These are phyloP conservation scores for Montipora capitata DNA, from an alignment of 92 coral and sea anemone species.

Conservation along the genomic window DNA sequence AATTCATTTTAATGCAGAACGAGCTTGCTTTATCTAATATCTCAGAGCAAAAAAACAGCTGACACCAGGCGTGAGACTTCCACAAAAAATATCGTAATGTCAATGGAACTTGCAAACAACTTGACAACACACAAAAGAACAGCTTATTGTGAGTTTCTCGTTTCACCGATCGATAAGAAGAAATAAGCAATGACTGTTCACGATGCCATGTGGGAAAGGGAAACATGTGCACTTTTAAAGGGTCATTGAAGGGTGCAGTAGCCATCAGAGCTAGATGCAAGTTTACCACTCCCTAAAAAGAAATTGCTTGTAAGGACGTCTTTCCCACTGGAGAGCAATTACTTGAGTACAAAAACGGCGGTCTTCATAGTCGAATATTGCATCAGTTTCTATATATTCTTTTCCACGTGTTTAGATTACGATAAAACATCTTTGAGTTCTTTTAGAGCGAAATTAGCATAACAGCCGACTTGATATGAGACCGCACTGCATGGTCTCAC, in stretches of 20 bases:
- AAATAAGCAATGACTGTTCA: conserved; percentile 7
- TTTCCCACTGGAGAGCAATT: neutral
- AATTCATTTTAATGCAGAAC: conserved; percentile 5
- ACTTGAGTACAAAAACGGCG: neutral
- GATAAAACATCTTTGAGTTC: neutral
- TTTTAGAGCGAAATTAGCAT: conserved; percentile 37
- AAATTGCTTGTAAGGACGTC: neutral
- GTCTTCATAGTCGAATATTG: neutral
- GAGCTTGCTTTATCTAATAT: neutral
- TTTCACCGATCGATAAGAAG: conserved; percentile 3
- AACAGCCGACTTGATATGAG: conserved; percentile 41
- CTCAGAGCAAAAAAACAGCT: neutral
- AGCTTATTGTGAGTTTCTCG: conserved; percentile 17
- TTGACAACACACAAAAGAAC: conserved; percentile 41
- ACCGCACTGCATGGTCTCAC: conserved; percentile 44
- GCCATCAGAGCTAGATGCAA: neutral
- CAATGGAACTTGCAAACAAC: neutral
- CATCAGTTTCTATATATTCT: neutral
- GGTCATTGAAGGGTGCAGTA: neutral
- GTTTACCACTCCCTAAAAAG: neutral
- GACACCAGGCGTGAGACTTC: neutral
- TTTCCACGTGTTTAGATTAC: conserved; percentile 40
- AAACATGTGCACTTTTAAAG: conserved; percentile 10
- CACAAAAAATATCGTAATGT: neutral
- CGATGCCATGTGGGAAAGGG: conserved; percentile 33